These are phyloP conservation scores for Oikopleura vanhoeffeni DNA, from an alignment of 23 tunicate species.

Conservation along the genomic window DNA sequence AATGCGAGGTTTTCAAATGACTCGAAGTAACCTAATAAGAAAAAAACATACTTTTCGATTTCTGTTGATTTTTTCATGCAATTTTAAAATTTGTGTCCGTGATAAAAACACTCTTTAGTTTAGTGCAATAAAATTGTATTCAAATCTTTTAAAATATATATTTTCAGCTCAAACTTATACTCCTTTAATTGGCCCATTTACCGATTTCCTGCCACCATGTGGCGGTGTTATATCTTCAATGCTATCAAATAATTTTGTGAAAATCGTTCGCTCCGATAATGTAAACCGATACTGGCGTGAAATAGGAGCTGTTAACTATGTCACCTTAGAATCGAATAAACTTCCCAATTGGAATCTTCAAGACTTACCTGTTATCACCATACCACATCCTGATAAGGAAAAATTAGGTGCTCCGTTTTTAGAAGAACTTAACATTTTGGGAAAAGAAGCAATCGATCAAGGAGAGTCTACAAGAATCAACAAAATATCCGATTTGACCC, in stretches of 20 bases:
- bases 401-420: background rate
- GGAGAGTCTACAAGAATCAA: too few species aligned
- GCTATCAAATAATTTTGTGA: background rate
- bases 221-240: background rate
- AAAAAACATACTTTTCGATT: too few species aligned
- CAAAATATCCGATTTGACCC: too few species aligned
- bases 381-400: background rate
- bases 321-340: background rate
- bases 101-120: too few species aligned
- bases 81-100: too few species aligned
- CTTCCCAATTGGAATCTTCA: background rate
- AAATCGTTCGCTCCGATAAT: background rate
- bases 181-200: background rate
- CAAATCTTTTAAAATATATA: too few species aligned
- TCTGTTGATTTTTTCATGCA: too few species aligned
- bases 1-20: too few species aligned
- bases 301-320: background rate
- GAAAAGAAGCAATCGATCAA: background rate
- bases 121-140: too few species aligned
- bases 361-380: background rate
- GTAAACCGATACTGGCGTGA: slow-evolving; percentile 6
- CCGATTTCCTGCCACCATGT: background rate
- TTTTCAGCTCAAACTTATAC: background rate
- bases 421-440: background rate
- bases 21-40: too few species aligned